Base-by-base conservation (phyloP, 1,140 invertebrate genomes). In the Propsilocerus akamusi region DNA sequence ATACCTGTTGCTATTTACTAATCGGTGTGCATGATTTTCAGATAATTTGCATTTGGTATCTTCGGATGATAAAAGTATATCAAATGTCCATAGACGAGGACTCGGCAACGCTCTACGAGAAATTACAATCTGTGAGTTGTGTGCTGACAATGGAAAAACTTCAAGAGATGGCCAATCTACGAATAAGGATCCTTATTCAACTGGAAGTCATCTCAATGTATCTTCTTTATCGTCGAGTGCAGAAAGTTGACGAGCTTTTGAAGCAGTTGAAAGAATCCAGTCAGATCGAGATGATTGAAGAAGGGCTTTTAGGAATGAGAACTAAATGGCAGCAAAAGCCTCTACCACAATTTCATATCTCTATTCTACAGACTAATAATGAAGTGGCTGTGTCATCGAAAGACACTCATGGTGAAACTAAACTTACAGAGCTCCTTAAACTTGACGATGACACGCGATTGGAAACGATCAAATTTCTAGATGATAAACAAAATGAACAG, bases 401-500 rank as follows among this genome's bases (percentile, higher is more conserved):
- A 46, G 56, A 68, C 14, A 69, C 66, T 24, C 69, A 72, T 53
- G 65, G 65, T 22, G 52, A 51, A 17, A 62, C 64, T 7, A 58
- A 66, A 51, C 57, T 83, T 50, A 76, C 80, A 1, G 70, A 71
- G 51, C 68, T 86, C 54, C 54, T 90, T 11, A 66, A 75, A 47
- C 63, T 94, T 14, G 74, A 90, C 55, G 90, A 96, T 72, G 90
- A 95, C 56, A 74, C 85, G 4, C 70, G 88, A 51, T 66, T 95
- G 10, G 78, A 91, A 53, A 74, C 76, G 47, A 80, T 93, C 28
- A 62, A 79, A 52, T 89, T 86, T 62, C 63, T 72, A 23, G 76
- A 86, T 52, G 62, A 67, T 12, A 66, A 68, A 49, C 69, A 76
- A 48, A 69, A 67, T 14, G 59, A 60, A 28, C 66, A 73, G 47